phyloP scores from a whole-genome alignment of 2,113 vertebrate genomes.

The Eptesicus fuscus region DNA sequence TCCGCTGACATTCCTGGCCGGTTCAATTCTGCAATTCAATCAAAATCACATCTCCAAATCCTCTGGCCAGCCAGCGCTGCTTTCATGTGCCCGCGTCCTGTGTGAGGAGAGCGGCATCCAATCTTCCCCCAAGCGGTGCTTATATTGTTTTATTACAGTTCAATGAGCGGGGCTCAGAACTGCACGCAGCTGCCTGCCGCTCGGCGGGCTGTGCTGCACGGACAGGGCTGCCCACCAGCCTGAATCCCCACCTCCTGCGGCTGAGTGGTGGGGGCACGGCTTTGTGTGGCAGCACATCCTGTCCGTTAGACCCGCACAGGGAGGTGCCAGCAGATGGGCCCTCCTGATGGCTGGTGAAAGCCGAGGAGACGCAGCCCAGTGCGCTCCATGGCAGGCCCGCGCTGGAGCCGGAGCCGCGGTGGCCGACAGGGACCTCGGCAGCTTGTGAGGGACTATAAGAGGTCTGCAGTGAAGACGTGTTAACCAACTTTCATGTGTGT shows the following conservation, averaged over 20 bases:
- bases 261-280: constrained; percentile 79
- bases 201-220: constrained; percentile 83
- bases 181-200: constrained; percentile 89
- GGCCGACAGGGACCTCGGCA: not conserved
- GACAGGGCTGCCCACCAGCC: constrained; percentile 87
- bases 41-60: constrained; percentile 91
- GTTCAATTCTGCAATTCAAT: constrained; percentile 90
- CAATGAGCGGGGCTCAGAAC: constrained; percentile 91
- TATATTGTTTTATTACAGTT: constrained; percentile 94
- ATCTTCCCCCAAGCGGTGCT: constrained; percentile 87
- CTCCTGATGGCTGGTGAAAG: constrained; percentile 85
- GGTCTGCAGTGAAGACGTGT: constrained; percentile 78
- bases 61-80: constrained; percentile 87
- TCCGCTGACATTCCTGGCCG: constrained; percentile 87
- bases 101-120: constrained; percentile 87
- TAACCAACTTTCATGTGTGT: constrained; percentile 80
- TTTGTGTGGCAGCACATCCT: constrained; percentile 83
- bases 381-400: constrained; percentile 83
- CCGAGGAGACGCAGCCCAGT: constrained; percentile 83
- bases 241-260: constrained; percentile 87
- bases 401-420: constrained; percentile 59
- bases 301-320: constrained; percentile 84
- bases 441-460: constrained; percentile 84
- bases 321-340: constrained; percentile 86
- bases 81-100: constrained; percentile 85